A percentile compares a stretch with the other conserved stretches of the same genome.
These are phyloP conservation scores for Pararge aegeria DNA, from an alignment of 1,140 invertebrate genomes.

Conservation along the genomic window DNA sequence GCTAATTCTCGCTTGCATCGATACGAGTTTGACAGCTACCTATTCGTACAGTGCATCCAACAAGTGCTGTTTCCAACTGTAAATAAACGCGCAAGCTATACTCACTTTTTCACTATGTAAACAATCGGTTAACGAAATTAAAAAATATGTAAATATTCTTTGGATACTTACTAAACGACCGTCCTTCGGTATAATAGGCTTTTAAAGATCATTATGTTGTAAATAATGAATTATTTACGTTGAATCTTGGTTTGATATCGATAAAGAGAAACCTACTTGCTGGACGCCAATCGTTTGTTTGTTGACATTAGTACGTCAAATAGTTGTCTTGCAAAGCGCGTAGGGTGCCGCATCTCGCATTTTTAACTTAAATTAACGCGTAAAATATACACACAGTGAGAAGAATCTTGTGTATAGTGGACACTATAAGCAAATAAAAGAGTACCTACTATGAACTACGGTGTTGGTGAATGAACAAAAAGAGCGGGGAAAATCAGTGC, in stretches of 20 bases:
- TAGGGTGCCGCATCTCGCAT: slow-evolving; percentile 55
- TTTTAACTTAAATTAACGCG: slow-evolving; percentile 48
- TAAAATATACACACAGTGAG: slow-evolving; percentile 47
- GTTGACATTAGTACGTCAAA: slow-evolving; percentile 73
- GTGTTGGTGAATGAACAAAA: slow-evolving; percentile 63
- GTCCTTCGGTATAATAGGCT: background rate
- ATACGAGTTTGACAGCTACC: slow-evolving; percentile 31
- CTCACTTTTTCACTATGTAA: slow-evolving; percentile 15
- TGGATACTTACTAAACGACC: background rate
- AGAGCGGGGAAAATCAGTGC: slow-evolving; percentile 71
- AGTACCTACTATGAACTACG: slow-evolving; percentile 20
- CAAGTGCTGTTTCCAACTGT: slow-evolving; percentile 32
- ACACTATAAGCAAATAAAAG: slow-evolving; percentile 41
- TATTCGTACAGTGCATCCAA: slow-evolving; percentile 37
- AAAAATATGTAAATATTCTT: background rate
- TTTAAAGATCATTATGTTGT: background rate
- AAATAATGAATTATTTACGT: background rate
- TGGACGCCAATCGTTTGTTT: slow-evolving; percentile 59
- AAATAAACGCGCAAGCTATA: slow-evolving; percentile 31
- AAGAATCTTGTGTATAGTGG: slow-evolving; percentile 43
- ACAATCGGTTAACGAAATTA: background rate
- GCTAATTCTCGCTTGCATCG: slow-evolving; percentile 7
- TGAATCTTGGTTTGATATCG: slow-evolving; percentile 15
- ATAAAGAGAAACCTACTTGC: slow-evolving; percentile 42
- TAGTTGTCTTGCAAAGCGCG: slow-evolving; percentile 59